These are phyloP conservation scores for Pollenia labialis DNA, from an alignment of 2,888 invertebrate species.

Conservation along the genomic window DNA sequence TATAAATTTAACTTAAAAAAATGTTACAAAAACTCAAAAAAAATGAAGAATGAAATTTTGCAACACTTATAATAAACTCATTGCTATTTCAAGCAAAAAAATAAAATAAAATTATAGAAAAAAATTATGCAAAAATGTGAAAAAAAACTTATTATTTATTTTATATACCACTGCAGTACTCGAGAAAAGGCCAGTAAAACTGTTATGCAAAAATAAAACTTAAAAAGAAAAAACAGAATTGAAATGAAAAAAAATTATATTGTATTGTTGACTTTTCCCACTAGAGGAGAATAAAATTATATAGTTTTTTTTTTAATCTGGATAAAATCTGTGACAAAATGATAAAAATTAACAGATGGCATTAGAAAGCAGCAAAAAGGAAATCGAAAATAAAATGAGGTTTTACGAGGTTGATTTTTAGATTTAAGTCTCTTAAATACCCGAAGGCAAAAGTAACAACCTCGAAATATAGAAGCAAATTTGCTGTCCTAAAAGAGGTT, in stretches of 20 bases:
- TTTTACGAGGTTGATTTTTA: too few species aligned
- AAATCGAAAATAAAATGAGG: too few species aligned
- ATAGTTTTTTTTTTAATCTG: too few species aligned
- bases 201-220: not conserved
- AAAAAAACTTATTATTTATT: constrained; percentile 47
- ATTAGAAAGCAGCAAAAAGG: too few species aligned
- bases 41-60: not conserved
- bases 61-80: constrained; percentile 38
- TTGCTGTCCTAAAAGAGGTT: too few species aligned
- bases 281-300: not conserved
- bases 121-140: not conserved
- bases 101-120: constrained; percentile 32
- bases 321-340: not conserved
- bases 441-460: too few species aligned
- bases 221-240: constrained; percentile 7
- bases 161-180: constrained; percentile 3
- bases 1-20: constrained; percentile 28
- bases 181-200: constrained; percentile 14
- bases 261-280: constrained; percentile 3
- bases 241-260: not conserved
- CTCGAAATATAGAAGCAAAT: too few species aligned
- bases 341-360: too few species aligned
- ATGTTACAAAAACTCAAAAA: not conserved
- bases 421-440: too few species aligned
- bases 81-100: constrained; percentile 49